Conservation (phyloP, 2,888 invertebrate genomes). For the Carterocephalus palaemon region DNA sequence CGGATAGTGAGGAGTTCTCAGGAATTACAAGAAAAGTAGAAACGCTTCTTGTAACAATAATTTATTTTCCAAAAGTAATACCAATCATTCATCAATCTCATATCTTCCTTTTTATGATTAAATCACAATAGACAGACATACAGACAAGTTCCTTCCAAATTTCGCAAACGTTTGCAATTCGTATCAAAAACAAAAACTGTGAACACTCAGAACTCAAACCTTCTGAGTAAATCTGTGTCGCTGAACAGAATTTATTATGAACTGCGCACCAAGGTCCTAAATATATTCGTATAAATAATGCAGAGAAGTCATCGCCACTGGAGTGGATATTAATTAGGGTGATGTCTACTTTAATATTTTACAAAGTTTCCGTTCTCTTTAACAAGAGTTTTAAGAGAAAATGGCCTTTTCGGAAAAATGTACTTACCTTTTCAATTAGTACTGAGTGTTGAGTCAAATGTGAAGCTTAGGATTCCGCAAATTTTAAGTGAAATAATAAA, state of each 20-base stretch:
- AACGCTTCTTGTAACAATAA: too few relatives aligned
- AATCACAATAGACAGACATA: too few relatives aligned
- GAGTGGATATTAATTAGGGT: constrained; percentile 32
- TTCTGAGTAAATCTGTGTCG: constrained; percentile 10
- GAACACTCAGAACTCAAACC: constrained; percentile 1
- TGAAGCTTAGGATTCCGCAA: too few relatives aligned
- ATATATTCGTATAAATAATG: constrained; percentile 28
- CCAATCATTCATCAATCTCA: too few relatives aligned
- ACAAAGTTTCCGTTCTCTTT: constrained; percentile 19
- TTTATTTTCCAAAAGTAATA: too few relatives aligned
- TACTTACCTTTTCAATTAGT: not conserved
- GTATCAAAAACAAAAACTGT: constrained; percentile 7
- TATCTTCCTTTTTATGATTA: too few relatives aligned
- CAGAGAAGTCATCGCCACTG: constrained; percentile 20
- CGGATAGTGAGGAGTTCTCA: too few relatives aligned
- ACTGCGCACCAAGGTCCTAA: constrained; percentile 19
- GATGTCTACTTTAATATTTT: constrained; percentile 29
- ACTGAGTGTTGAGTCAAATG: not conserved
- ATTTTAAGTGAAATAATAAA: too few relatives aligned
- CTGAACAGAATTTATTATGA: constrained; percentile 23
- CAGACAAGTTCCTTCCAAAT: too few relatives aligned
- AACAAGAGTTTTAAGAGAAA: constrained; percentile 15
- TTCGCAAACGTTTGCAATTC: too few relatives aligned
- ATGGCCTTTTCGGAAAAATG: constrained; percentile 2
- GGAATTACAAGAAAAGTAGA: too few relatives aligned